phyloP scores from a whole-genome alignment of 2,888 invertebrate genomes.

The Eurytoma adleriae region DNA sequence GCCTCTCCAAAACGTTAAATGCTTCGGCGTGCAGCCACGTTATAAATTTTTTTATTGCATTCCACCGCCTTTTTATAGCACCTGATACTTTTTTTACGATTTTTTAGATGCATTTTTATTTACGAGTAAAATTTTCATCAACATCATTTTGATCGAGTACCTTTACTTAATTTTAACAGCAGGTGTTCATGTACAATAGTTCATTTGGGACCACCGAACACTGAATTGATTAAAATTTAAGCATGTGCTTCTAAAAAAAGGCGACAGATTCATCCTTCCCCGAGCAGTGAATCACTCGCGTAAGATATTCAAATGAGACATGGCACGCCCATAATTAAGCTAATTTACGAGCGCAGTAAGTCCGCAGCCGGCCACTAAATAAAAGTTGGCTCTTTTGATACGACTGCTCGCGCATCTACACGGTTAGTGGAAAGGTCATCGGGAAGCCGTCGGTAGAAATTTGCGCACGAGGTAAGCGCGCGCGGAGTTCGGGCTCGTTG shows the following conservation, averaged over 20 bases:
- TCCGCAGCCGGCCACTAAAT: conserved; percentile 10
- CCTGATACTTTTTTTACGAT: neutral
- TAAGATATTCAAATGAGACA: conserved; percentile 43
- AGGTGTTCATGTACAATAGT: no score
- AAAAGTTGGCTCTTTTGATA: conserved; percentile 27
- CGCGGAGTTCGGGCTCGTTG: neutral
- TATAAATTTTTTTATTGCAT: neutral
- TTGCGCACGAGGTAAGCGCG: conserved; percentile 14
- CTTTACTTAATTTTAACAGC: no score
- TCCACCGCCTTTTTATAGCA: neutral
- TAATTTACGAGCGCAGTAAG: conserved; percentile 43
- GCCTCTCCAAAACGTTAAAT: conserved; percentile 13
- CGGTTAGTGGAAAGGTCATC: conserved; percentile 48
- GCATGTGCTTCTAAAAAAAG: no score
- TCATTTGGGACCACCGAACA: no score
- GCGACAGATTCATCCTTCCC: neutral
- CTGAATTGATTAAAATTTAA: no score
- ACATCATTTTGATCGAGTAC: no score
- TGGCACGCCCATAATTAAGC: conserved; percentile 48
- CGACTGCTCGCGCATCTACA: neutral
- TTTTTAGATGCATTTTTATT: neutral
- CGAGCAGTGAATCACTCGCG: conserved; percentile 33
- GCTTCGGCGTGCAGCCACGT: neutral
- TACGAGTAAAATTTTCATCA: no score
- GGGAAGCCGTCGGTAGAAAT: conserved; percentile 7